Evolutionary conservation across 2,113 vertebrate genomes (phyloP).

Genomic region (Propithecus coquereli): DNA sequence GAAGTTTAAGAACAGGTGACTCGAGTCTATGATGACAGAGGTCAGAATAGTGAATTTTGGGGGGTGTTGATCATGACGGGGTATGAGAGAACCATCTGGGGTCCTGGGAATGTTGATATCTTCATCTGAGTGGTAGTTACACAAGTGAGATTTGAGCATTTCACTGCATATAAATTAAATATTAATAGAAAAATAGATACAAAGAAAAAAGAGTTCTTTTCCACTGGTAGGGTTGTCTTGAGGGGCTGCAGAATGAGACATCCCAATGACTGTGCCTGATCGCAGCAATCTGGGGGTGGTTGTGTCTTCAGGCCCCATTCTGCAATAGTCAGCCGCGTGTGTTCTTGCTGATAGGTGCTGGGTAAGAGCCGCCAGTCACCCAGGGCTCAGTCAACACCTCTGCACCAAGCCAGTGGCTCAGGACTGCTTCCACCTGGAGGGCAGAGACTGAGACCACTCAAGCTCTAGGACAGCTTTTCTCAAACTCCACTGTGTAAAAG

Average conservation of each 20-base stretch:
- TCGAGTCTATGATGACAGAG: neutral
- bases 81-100: neutral
- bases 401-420: neutral
- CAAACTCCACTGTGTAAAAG: neutral
- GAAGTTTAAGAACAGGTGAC: neutral
- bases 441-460: neutral
- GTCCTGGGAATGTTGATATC: neutral
- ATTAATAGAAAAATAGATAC: neutral
- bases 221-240: neutral
- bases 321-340: neutral
- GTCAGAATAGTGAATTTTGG: neutral
- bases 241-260: neutral
- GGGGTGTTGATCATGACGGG: neutral
- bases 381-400: neutral
- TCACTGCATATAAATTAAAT: neutral
- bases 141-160: neutral
- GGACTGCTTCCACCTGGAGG: neutral
- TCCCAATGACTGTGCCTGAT: neutral
- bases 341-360: neutral
- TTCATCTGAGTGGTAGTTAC: neutral
- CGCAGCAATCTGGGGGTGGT: too few relatives aligned
- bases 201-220: neutral
- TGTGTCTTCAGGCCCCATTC: neutral
- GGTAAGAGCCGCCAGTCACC: neutral
- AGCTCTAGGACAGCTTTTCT: neutral